phyloP scores from a whole-genome alignment of 1,140 invertebrate species.

The Drosophila repletoides region DNA sequence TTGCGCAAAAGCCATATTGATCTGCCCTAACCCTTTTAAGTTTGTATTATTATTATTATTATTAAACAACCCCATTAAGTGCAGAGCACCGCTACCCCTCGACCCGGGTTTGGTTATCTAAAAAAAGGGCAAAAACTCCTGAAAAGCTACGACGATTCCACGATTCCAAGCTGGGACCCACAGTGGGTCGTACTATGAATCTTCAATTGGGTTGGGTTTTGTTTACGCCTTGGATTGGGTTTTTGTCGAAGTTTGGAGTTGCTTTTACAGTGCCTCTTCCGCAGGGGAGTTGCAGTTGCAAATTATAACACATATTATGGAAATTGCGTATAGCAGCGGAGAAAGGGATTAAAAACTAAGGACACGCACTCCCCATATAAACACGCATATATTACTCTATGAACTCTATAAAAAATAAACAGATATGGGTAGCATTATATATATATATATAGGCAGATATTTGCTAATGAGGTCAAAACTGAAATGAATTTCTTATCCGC shows the following conservation, averaged over 20 bases:
- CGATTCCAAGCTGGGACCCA: slow-evolving; percentile 29
- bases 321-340: too few species aligned
- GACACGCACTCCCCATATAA: neutral
- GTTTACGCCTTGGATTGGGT: slow-evolving; percentile 11
- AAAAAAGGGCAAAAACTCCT: slow-evolving; percentile 18
- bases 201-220: slow-evolving; percentile 17
- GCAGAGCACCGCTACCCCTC: slow-evolving; percentile 15
- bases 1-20: slow-evolving; percentile 59
- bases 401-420: neutral
- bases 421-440: neutral
- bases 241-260: slow-evolving; percentile 42
- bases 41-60: slow-evolving; percentile 58
- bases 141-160: neutral
- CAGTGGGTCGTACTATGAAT: slow-evolving; percentile 13
- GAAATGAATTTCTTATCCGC: slow-evolving; percentile 4
- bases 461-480: slow-evolving; percentile 53
- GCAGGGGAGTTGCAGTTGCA: slow-evolving; percentile 40
- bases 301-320: slow-evolving; percentile 29
- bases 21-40: slow-evolving; percentile 55
- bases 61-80: slow-evolving; percentile 77
- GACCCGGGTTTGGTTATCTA: slow-evolving; percentile 46
- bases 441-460: neutral
- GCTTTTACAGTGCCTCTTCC: slow-evolving; percentile 45
- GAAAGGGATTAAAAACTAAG: neutral
- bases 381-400: too few species aligned